Base-by-base conservation (phyloP, 2,113 vertebrate species). In the Lipophrys pholis region DNA sequence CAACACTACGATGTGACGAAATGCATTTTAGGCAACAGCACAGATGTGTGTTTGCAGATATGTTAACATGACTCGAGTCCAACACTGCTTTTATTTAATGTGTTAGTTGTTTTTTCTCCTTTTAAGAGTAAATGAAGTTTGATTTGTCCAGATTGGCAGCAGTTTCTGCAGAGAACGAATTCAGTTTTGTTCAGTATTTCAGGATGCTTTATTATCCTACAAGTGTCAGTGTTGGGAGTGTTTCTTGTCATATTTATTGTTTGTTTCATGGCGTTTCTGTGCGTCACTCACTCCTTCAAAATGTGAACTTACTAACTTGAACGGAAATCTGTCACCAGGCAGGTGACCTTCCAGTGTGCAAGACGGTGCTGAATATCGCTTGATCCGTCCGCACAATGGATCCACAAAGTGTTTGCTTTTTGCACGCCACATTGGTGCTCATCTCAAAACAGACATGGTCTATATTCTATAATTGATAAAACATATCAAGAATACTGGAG, bases 251-350 rank as follows among this genome's bases (percentile, higher is more conserved):
- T 65, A 71, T 55, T 71, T 83, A 58, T 79, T 65, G 9, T 67
- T 79, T 83, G 53, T 11, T 81, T 76, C 45, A 11, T 68, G 36
- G 56, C 79, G 72, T 77, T 76, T 87, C 80, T 88, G 83, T 80
- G 86, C 61, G 82, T 88, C 77, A 74, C 77, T 82, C 73, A 83
- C 21, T 82, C 50, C 69, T 55, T 36, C 60, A 65, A 60, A 80
- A 83, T 82, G 66, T 82, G 69, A 68, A 71, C 45, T 70, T 36
- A 57, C 70, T 63, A 65, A 66, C 48, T 35, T 7, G 36, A 73
- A 49, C 54, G 16, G 17, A 12, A 58, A 49, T 55, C 11, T 58
- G 46, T 53, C 12, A 66, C 0, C 15, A 51, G 58, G 58, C 8
- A 39, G 69, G 57, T 58, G 4, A 35, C 30, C 42, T 5, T 54